Evolutionary conservation across 2,888 invertebrate genomes (phyloP).

Genomic region (Plusia festucae): DNA sequence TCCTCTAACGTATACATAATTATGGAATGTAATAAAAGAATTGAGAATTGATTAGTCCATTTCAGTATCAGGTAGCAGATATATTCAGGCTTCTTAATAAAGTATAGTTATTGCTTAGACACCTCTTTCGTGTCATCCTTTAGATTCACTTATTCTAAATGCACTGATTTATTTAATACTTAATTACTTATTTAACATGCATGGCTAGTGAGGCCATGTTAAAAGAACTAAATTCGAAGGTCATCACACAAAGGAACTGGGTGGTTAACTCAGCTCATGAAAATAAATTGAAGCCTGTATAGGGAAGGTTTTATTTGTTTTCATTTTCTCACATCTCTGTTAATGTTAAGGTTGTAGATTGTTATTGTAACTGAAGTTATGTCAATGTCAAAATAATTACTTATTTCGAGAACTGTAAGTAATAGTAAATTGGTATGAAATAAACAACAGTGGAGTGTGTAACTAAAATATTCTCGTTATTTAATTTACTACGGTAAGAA

Average conservation of each 20-base stretch:
- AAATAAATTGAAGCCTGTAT: slow-evolving; percentile 47
- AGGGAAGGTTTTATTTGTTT: slow-evolving; percentile 35
- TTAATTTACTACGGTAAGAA: slow-evolving; percentile 90
- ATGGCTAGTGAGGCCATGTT: no score
- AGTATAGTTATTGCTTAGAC: no score
- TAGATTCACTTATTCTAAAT: no score
- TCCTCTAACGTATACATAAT: no score
- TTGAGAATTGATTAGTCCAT: no score
- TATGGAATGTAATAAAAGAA: no score
- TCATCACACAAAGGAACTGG: slow-evolving; percentile 12
- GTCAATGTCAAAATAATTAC: slow-evolving; percentile 19
- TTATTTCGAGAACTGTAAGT: slow-evolving; percentile 5
- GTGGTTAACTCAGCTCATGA: slow-evolving; percentile 2
- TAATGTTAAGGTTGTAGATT: slow-evolving; percentile 8
- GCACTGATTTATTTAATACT: no score
- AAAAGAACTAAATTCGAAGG: neutral
- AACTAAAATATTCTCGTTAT: slow-evolving; percentile 90
- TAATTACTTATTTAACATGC: no score
- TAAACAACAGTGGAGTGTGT: slow-evolving; percentile 81
- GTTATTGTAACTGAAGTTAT: slow-evolving; percentile 12
- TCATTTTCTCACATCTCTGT: slow-evolving; percentile 33
- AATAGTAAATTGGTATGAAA: slow-evolving; percentile 57
- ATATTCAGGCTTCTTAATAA: no score
- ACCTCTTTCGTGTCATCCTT: no score
- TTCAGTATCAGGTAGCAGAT: no score